Evolutionary conservation across 1,140 invertebrate species (phyloP), one percentile per base, ranked within the genome.

Genomic region (Drosophila micromelanica): DNA sequence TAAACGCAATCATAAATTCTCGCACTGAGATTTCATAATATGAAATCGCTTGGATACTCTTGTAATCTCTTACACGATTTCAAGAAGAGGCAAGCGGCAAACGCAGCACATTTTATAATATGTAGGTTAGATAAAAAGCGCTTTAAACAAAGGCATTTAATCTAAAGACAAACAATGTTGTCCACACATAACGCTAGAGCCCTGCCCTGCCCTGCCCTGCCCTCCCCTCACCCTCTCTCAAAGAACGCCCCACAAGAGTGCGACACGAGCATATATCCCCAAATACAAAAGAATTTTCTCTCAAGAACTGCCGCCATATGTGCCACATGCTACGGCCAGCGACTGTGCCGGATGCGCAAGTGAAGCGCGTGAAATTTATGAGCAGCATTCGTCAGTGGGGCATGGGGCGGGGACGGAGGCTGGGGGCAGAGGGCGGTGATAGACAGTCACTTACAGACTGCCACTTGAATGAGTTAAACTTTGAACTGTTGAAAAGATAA

Each of bases 361-460:
- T 77, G 80, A 85, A 73, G 77, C 81, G 81, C 81, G 80, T 86
- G 77, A 85, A 85, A 86, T 85, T 85, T 85, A 85, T 85, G 80
- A 65, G 46, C 76, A 59, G 15, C 71, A 43, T 46, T 48, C 42
- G 7, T 67, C 51, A 27, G 23, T 27, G 61, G 9, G 45, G 57
- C 20, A 15, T 27, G 61, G 9, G 45, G 57, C 20, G 42, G 9
- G 63, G 5, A 13, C 43, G 11, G 17, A 60, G 23, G 32, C 9
- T 8, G 38, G 32, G 45, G 43, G 55, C 60, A 55, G 35, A 48
- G 49, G 46, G 46, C 68, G 68, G 30, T 71, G 81, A 80, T 74
- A 84, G 80, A 63, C 80, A 85, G 80, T 80, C 80, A 73, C 63
- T 73, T 61, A 43, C 46, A 71, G 72, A 60, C 65, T 85, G 81